phyloP scores from a whole-genome alignment of 2,113 vertebrate genomes.

The Tricholaema leucomelas region DNA sequence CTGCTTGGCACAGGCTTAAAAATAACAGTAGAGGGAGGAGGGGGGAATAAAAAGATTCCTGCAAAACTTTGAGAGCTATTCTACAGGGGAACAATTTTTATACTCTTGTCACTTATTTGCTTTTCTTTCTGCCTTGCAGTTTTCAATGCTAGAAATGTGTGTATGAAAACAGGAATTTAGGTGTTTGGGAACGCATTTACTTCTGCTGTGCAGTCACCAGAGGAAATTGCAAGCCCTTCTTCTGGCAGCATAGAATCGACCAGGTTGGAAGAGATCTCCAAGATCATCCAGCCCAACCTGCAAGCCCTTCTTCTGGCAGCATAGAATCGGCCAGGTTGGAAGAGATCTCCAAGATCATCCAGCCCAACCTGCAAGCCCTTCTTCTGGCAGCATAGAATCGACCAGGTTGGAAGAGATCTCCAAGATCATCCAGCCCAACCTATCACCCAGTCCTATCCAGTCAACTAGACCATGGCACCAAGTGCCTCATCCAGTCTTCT shows the following conservation, averaged over 20 bases:
- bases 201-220: not conserved
- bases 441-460: too few relatives aligned
- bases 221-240: not conserved
- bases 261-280: too few relatives aligned
- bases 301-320: not conserved
- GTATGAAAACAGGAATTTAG: conserved; percentile 16
- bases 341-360: too few relatives aligned
- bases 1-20: not conserved
- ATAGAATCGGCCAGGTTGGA: too few relatives aligned
- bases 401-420: too few relatives aligned
- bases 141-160: not conserved
- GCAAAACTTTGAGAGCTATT: conserved; percentile 16
- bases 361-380: not conserved
- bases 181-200: not conserved
- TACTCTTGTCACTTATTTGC: conserved; percentile 1
- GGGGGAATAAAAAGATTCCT: not conserved
- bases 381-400: not conserved
- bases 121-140: not conserved
- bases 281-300: too few relatives aligned
- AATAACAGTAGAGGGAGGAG: not conserved
- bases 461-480: too few relatives aligned
- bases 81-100: not conserved
- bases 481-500: too few relatives aligned
- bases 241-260: too few relatives aligned
- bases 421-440: too few relatives aligned